Conservation (phyloP, 2,797 vertebrate species). For the Masticophis lateralis region DNA sequence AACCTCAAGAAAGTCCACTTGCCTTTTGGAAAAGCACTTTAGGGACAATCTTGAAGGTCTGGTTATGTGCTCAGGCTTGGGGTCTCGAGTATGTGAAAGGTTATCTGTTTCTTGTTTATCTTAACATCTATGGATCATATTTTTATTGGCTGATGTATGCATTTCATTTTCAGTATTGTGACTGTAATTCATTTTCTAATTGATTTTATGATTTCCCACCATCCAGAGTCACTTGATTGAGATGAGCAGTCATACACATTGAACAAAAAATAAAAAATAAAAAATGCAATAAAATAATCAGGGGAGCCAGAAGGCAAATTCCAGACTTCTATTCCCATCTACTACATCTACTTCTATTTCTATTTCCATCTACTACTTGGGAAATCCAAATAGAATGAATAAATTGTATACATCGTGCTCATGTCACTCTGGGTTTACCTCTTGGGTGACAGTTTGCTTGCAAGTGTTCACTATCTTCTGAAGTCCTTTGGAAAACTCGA, state of each 20-base stretch:
- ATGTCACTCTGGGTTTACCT: conserved; percentile 46
- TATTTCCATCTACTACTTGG: not conserved
- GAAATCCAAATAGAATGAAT: not conserved
- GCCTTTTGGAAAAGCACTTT: not conserved
- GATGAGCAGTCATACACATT: not conserved
- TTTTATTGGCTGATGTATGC: not conserved
- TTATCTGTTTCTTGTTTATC: not conserved
- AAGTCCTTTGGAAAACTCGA: conserved; percentile 90
- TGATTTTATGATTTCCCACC: not conserved
- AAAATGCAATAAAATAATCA: not conserved
- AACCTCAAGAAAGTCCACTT: not conserved
- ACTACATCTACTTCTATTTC: not conserved
- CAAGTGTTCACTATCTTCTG: conserved; percentile 89
- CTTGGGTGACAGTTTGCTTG: conserved; percentile 87
- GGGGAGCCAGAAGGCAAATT: not conserved
- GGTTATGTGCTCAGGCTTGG: not conserved
- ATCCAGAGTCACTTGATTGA: not conserved
- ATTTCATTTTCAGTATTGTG: not conserved
- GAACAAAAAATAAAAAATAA: not conserved
- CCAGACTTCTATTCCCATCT: not conserved
- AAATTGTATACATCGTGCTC: not conserved
- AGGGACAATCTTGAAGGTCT: not conserved
- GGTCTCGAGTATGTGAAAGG: not conserved
- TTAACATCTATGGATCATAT: not conserved
- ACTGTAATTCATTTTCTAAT: not conserved